Conservation (phyloP, 2,113 vertebrate species). For the Elgaria multicarinata region DNA sequence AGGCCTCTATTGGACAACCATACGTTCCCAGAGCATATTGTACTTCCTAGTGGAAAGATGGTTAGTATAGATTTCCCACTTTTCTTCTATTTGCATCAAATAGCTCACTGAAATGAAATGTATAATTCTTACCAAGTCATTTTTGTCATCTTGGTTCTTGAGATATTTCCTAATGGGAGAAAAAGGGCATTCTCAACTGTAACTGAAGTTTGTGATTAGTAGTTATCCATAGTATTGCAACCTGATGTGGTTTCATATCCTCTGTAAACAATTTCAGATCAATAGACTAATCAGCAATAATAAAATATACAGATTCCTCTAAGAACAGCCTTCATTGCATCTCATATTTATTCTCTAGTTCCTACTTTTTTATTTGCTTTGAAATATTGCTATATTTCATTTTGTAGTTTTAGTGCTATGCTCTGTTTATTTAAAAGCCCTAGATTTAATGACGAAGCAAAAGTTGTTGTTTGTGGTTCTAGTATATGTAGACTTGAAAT, state of each 20-base stretch:
- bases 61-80: background rate
- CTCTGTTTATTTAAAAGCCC: too few species aligned
- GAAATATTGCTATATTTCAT: too few species aligned
- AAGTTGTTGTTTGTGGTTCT: too few species aligned
- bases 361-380: too few species aligned
- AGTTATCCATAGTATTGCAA: background rate
- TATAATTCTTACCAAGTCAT: constrained; percentile 56
- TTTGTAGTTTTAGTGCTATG: too few species aligned
- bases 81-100: background rate
- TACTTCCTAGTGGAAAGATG: constrained; percentile 57
- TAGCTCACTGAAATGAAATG: constrained; percentile 12
- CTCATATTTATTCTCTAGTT: too few species aligned
- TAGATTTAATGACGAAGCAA: too few species aligned
- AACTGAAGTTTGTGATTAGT: background rate
- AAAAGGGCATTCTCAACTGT: constrained; percentile 3
- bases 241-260: background rate
- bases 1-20: constrained; percentile 57
- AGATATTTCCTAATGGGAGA: constrained; percentile 48
- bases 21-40: constrained; percentile 45
- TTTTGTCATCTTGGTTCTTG: background rate
- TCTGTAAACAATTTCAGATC: background rate
- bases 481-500: too few species aligned
- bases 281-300: background rate
- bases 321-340: too few species aligned
- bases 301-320: too few species aligned